Evolutionary conservation across 2,888 invertebrate genomes (phyloP).

Genomic region (Ennomos fuscantarius): DNA sequence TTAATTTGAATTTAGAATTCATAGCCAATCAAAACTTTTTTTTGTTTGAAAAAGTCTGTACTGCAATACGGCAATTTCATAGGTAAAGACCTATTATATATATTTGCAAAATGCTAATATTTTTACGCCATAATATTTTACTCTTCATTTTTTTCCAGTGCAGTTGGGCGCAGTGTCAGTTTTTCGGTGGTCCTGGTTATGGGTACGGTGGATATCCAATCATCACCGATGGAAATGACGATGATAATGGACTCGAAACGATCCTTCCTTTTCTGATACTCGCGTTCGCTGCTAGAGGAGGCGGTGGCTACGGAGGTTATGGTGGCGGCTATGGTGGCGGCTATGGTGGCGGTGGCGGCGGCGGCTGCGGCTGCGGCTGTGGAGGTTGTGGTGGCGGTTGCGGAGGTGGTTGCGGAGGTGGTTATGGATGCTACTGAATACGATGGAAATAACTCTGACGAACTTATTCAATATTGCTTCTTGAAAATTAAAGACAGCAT

Average conservation of each 20-base stretch:
- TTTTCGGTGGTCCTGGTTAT: slow-evolving; percentile 20
- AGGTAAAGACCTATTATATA: no score
- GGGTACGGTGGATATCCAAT: slow-evolving; percentile 36
- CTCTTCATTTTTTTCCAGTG: slow-evolving; percentile 23
- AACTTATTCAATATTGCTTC: background rate
- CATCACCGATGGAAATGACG: slow-evolving; percentile 12
- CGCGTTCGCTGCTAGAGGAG: slow-evolving; percentile 32
- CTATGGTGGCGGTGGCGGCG: slow-evolving; percentile 34
- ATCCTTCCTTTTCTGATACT: slow-evolving; percentile 35
- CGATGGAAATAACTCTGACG: slow-evolving; percentile 1
- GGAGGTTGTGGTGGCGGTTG: slow-evolving; percentile 34
- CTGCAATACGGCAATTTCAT: no score
- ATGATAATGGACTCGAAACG: slow-evolving; percentile 24
- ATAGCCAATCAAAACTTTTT: no score
- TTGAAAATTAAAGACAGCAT: slow-evolving; percentile 10
- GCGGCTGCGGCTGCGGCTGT: slow-evolving; percentile 38
- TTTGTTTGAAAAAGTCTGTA: no score
- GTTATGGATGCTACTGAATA: slow-evolving; percentile 34
- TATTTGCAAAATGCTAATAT: no score
- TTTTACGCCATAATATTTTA: background rate
- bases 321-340: slow-evolving; percentile 40
- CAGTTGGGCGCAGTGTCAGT: slow-evolving; percentile 32
- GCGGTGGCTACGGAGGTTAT: slow-evolving; percentile 31
- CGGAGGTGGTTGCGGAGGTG: slow-evolving; percentile 38
- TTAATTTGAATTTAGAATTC: no score